phyloP scores from a whole-genome alignment of 23 tunicate genomes.

The Aplidium turbinatum region DNA sequence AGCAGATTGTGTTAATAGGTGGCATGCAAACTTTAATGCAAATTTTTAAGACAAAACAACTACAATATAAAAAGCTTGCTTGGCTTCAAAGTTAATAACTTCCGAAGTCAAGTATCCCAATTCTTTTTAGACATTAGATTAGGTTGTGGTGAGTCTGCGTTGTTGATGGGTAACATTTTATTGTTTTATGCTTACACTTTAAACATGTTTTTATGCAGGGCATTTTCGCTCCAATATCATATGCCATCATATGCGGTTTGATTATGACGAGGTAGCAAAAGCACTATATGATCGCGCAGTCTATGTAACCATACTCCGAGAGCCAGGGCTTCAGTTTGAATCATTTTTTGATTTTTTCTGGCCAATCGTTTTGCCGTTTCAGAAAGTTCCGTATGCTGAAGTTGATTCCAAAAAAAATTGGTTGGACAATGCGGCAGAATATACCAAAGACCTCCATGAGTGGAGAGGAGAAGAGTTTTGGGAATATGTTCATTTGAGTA shows the following conservation, averaged over 20 bases:
- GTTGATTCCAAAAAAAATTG: conserved; percentile 33
- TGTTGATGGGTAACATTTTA: too few relatives aligned
- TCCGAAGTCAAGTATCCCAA: too few relatives aligned
- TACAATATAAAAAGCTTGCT: too few relatives aligned
- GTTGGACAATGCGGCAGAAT: conserved; percentile 40
- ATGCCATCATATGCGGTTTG: conserved; percentile 65
- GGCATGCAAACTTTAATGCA: too few relatives aligned
- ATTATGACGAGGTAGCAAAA: conserved; percentile 7
- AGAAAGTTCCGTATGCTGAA: conserved; percentile 13
- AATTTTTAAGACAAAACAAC: too few relatives aligned
- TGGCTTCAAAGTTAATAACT: too few relatives aligned
- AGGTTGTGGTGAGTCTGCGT: too few relatives aligned
- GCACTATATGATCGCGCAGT: conserved; percentile 39
- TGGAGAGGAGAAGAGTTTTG: not conserved
- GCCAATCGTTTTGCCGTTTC: conserved; percentile 38
- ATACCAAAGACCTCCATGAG: not conserved
- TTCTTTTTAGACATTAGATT: too few relatives aligned
- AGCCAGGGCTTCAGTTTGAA: conserved; percentile 54
- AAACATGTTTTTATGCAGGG: not conserved
- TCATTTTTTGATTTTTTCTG: conserved; percentile 58
- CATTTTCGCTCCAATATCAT: conserved; percentile 28
- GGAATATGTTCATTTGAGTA: conserved; percentile 15
- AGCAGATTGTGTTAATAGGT: not conserved
- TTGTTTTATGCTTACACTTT: too few relatives aligned
- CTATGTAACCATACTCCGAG: conserved; percentile 55